Conservation (phyloP, 2,113 vertebrate species). For the Morphnarchus princeps region DNA sequence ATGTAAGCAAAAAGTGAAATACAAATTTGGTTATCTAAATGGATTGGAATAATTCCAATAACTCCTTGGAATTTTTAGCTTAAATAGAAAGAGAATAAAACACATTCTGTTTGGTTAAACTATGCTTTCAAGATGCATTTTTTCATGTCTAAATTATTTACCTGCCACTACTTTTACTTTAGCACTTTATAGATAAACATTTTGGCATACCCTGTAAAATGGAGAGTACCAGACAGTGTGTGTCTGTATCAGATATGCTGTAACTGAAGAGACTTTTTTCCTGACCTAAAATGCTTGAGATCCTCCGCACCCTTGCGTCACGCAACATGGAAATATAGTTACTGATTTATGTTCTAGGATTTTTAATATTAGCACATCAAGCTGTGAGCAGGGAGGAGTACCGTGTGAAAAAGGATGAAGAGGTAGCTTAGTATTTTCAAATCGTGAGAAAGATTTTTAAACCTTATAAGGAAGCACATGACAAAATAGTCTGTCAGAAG, state of each 20-base stretch:
- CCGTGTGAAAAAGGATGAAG: neutral
- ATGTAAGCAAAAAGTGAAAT: neutral
- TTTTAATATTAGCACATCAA: conserved; percentile 23
- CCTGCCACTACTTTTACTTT: conserved; percentile 58
- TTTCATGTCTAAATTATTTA: conserved; percentile 66
- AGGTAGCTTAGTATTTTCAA: neutral
- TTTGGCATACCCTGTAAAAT: conserved; percentile 33
- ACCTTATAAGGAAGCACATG: neutral
- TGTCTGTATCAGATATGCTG: neutral
- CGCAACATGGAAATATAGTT: conserved; percentile 10
- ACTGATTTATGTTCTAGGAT: neutral
- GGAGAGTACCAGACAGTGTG: neutral
- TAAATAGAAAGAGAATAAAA: conserved; percentile 48
- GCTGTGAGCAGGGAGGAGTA: neutral
- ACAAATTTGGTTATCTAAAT: conserved; percentile 36
- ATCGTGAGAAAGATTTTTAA: neutral
- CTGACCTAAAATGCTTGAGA: conserved; percentile 32
- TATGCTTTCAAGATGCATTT: conserved; percentile 41
- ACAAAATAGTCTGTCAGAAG: neutral
- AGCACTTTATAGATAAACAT: conserved; percentile 56
- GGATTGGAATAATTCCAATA: conserved; percentile 25
- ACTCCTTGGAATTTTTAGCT: conserved; percentile 51
- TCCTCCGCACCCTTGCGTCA: neutral
- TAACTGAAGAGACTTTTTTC: conserved; percentile 11
- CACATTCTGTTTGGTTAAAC: conserved; percentile 23